These are phyloP conservation scores for Ophiothrix spiculata DNA, from an alignment of 35 echinoderm and acorn worm genomes.

Conservation along the genomic window DNA sequence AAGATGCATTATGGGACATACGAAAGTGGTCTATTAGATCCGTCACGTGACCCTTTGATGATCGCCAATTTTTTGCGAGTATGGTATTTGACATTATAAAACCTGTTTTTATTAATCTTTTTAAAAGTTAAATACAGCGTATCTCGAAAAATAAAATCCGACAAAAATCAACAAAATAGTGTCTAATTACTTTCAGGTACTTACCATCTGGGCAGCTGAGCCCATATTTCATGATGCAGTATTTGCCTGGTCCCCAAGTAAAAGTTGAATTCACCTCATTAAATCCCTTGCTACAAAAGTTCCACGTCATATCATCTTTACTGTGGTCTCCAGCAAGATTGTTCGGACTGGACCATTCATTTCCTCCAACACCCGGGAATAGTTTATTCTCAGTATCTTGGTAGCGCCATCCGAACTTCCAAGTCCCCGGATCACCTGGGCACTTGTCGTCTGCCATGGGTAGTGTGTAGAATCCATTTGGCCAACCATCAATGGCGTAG, in stretches of 20 bases:
- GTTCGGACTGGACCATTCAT: constrained; percentile 62
- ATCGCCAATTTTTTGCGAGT: too few species aligned
- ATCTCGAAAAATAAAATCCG: too few species aligned
- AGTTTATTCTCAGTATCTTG: constrained; percentile 51
- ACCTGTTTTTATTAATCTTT: too few species aligned
- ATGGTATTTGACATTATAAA: too few species aligned
- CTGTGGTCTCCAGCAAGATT: constrained; percentile 36
- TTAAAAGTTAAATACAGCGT: too few species aligned
- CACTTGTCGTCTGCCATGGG: constrained; percentile 63
- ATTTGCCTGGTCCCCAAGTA: constrained; percentile 45
- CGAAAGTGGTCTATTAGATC: too few species aligned
- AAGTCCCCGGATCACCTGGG: constrained; percentile 55
- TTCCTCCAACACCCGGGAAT: constrained; percentile 1
- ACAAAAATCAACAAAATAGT: too few species aligned
- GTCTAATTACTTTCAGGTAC: too few species aligned
- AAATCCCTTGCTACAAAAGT: constrained; percentile 62
- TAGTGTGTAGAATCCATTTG: constrained; percentile 47
- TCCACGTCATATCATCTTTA: constrained; percentile 47
- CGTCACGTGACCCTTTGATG: too few species aligned
- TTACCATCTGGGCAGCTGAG: constrained; percentile 49
- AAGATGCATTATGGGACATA: too few species aligned
- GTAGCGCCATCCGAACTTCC: constrained; percentile 47
- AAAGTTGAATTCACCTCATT: constrained; percentile 6
- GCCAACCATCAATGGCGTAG: too few species aligned
- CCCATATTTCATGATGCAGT: constrained; percentile 69